Evolutionary conservation across 2,797 vertebrate species (phyloP).

Genomic region (Hippoglossus hippoglossus): DNA sequence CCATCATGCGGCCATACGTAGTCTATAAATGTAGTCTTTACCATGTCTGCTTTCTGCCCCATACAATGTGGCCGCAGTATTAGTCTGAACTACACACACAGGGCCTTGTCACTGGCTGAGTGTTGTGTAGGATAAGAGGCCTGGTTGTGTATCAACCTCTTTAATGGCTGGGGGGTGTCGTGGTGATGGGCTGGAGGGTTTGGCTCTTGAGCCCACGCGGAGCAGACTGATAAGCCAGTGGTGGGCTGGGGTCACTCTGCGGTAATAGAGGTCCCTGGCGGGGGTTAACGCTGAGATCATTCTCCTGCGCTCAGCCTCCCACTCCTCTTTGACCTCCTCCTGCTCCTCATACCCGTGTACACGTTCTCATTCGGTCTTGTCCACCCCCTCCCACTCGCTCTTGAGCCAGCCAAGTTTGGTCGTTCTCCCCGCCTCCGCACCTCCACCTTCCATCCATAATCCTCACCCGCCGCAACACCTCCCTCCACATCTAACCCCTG

Average conservation of each 20-base stretch:
- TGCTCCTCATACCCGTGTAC: conserved; percentile 16
- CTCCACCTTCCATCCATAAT: conserved; percentile 32
- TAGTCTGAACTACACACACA: background rate
- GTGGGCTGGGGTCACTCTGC: conserved; percentile 41
- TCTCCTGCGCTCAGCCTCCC: conserved; percentile 45
- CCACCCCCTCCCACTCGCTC: conserved; percentile 33
- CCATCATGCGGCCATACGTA: too few species aligned
- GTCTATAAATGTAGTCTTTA: too few species aligned
- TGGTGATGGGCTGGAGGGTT: background rate
- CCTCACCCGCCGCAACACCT: background rate
- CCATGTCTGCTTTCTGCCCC: too few species aligned
- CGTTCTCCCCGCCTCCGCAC: conserved; percentile 8
- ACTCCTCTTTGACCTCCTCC: conserved; percentile 20
- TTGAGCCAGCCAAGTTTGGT: conserved; percentile 19
- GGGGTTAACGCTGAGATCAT: conserved; percentile 56
- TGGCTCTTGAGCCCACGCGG: conserved; percentile 27
- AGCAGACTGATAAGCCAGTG: conserved; percentile 37
- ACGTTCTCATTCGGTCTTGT: conserved; percentile 17
- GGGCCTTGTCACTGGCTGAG: background rate
- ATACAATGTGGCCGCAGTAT: too few species aligned
- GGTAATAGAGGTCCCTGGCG: conserved; percentile 54
- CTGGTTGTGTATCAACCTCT: background rate
- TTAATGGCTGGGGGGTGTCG: background rate
- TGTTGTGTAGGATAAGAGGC: background rate
- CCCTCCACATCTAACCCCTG: conserved; percentile 9